Percentiles rank a stretch among this genome's conserved stretches.
These are phyloP conservation scores for Apamea sordens DNA, from an alignment of 2,888 invertebrate species.

Conservation along the genomic window DNA sequence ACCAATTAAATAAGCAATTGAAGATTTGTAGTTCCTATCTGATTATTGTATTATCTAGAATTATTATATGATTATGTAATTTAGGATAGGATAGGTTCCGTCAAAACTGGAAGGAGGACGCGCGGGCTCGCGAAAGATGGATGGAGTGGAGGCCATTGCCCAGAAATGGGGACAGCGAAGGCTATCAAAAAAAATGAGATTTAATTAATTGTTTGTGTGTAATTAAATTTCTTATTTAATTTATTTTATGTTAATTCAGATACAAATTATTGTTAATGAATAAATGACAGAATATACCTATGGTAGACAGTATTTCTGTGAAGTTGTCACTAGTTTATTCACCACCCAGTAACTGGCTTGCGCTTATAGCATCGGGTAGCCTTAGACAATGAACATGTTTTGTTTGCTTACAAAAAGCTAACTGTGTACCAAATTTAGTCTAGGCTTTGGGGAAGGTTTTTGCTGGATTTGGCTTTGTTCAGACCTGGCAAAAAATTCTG, in stretches of 20 bases:
- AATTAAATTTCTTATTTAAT: too few species aligned
- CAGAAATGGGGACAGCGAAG: too few species aligned
- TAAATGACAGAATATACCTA: background rate
- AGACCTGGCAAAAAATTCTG: background rate
- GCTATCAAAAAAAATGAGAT: too few species aligned
- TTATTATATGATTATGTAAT: background rate
- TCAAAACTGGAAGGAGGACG: too few species aligned
- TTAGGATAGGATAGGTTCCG: too few species aligned
- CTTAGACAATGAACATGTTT: background rate
- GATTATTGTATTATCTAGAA: background rate
- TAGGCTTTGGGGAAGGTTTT: background rate
- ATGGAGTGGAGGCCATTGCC: too few species aligned
- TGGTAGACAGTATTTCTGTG: background rate
- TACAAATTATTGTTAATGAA: background rate
- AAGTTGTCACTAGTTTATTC: background rate
- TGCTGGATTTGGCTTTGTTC: conserved; percentile 2
- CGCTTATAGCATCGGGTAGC: background rate
- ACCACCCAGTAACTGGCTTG: background rate
- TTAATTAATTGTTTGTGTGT: too few species aligned
- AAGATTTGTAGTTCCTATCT: background rate
- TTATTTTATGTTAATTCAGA: background rate
- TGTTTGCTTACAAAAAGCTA: conserved; percentile 6
- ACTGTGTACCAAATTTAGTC: conserved; percentile 7
- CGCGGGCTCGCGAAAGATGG: too few species aligned
- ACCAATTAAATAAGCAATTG: background rate